Conservation (phyloP, 2,797 vertebrate genomes). For the Mus caroli region DNA sequence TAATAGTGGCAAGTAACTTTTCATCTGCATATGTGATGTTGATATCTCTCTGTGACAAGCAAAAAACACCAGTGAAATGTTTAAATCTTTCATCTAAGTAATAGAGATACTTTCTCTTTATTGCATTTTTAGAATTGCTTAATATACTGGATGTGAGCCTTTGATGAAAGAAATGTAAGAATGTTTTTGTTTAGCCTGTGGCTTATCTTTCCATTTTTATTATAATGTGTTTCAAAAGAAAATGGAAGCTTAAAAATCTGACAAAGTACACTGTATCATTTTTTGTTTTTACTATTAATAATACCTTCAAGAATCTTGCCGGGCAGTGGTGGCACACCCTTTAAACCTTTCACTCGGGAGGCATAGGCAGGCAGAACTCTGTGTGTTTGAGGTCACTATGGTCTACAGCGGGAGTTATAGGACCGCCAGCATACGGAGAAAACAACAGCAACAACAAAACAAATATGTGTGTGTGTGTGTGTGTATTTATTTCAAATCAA, state of each 20-base stretch:
- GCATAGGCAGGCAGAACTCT: not conserved
- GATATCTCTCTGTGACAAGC: not conserved
- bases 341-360: not conserved
- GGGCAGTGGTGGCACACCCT: not conserved
- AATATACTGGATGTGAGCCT: not conserved
- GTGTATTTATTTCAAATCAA: not conserved
- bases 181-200: not conserved
- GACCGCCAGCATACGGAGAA: not conserved
- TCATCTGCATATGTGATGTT: not conserved
- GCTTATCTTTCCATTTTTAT: not conserved
- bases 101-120: not conserved
- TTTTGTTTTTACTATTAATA: not conserved
- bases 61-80: not conserved
- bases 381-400: not conserved
- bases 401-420: not conserved
- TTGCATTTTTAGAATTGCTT: not conserved
- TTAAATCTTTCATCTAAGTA: not conserved
- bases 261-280: not conserved
- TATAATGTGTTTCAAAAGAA: not conserved
- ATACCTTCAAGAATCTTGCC: not conserved
- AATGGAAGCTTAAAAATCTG: not conserved
- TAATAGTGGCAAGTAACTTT: not conserved
- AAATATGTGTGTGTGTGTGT: not conserved
- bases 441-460: not conserved
- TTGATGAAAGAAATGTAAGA: not conserved